A percentile compares a stretch with the other conserved stretches of the same genome.
These are phyloP conservation scores for Nomada fabriciana DNA, from an alignment of 2,888 invertebrate genomes.

Conservation along the genomic window DNA sequence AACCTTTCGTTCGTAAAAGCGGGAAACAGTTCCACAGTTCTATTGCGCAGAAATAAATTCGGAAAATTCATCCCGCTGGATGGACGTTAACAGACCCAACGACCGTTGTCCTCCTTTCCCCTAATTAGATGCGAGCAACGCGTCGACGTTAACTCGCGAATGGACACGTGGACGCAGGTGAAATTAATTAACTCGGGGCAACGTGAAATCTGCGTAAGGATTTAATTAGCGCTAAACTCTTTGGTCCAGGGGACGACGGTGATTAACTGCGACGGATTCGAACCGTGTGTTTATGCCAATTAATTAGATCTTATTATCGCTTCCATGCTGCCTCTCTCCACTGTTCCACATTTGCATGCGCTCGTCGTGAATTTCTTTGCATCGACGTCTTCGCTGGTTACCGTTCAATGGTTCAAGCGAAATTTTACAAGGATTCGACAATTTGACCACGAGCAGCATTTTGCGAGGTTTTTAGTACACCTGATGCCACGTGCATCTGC, in stretches of 20 bases:
- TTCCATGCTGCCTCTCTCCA: background rate
- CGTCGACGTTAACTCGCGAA: conserved; percentile 2
- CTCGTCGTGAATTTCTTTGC: no score
- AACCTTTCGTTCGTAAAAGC: background rate
- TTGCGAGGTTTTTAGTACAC: no score
- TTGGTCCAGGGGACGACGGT: conserved; percentile 16
- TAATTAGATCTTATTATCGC: conserved; percentile 46
- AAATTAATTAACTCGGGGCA: conserved; percentile 43
- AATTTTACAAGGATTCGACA: no score
- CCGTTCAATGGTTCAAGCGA: no score
- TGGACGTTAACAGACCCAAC: conserved; percentile 1
- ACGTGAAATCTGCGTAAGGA: conserved; percentile 37
- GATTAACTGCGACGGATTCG: conserved; percentile 50
- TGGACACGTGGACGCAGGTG: background rate
- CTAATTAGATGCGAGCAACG: conserved; percentile 12
- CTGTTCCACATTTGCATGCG: no score
- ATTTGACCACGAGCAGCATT: no score
- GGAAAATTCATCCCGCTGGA: background rate
- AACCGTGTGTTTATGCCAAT: conserved; percentile 48
- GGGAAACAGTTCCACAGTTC: background rate
- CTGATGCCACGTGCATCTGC: no score
- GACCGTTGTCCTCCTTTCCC: background rate
- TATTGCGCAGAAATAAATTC: no score
- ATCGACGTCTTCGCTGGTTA: no score
- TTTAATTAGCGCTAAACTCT: conserved; percentile 52